Percentiles rank a stretch among this genome's conserved stretches.
Conservation (phyloP, 2,888 invertebrate genomes). For the Theretra japonica region DNA sequence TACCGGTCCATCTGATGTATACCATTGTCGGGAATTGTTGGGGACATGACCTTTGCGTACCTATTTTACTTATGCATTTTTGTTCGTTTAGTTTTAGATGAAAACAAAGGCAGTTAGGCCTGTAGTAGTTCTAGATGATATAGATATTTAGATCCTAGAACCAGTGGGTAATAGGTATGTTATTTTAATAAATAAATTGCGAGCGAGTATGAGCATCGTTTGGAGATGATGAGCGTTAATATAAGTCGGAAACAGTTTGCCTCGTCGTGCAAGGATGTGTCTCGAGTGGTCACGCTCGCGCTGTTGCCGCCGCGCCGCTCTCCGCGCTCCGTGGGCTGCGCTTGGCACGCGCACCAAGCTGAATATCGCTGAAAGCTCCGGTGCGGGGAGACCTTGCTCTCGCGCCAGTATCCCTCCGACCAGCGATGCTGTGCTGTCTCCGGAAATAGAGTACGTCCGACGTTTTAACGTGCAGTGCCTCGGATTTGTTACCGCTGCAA, state of each 20-base stretch:
- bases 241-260: conserved; percentile 20
- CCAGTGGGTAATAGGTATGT: not conserved
- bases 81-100: not conserved
- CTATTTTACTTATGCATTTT: not conserved
- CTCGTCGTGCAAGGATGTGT: conserved; percentile 26
- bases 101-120: not conserved
- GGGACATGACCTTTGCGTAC: not conserved
- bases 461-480: conserved; percentile 66
- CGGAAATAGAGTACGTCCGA: conserved; percentile 83
- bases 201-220: conserved; percentile 36
- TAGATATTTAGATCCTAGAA: not conserved
- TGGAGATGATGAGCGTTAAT: conserved; percentile 15
- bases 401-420: conserved; percentile 84
- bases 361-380: conserved; percentile 71
- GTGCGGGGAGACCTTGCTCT: conserved; percentile 64
- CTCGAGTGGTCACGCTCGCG: conserved; percentile 39
- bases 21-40: not conserved
- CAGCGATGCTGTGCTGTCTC: conserved; percentile 86
- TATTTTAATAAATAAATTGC: conserved; percentile 22
- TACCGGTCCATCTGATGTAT: not conserved
- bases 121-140: not conserved
- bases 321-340: conserved; percentile 51
- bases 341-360: conserved; percentile 71
- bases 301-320: conserved; percentile 35
- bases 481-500: conserved; percentile 60